These are phyloP conservation scores for Himantopus leucocephalus DNA, from an alignment of 2,113 vertebrate genomes.

Conservation along the genomic window DNA sequence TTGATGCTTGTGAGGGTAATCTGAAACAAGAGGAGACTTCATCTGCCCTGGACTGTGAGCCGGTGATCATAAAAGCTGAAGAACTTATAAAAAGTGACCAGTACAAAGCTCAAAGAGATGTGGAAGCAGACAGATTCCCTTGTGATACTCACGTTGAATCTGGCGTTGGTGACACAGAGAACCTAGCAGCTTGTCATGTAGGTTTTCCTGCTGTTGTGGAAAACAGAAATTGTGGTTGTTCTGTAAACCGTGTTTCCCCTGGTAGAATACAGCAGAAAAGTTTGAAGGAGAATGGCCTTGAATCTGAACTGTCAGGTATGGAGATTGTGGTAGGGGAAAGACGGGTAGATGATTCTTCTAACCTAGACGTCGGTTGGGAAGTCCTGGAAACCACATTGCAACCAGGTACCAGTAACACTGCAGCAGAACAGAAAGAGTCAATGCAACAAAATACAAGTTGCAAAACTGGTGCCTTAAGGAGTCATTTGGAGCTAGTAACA, in stretches of 20 bases:
- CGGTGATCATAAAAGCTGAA: background rate
- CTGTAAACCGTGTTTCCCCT: background rate
- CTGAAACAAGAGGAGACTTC: background rate
- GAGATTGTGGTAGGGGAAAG: background rate
- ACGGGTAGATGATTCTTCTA: background rate
- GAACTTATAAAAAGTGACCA: background rate
- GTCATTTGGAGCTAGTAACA: background rate
- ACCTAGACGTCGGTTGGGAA: background rate
- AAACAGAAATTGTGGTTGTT: background rate
- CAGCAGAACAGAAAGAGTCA: background rate
- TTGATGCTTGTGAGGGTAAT: background rate
- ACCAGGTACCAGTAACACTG: background rate
- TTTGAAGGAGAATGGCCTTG: background rate
- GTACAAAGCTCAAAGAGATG: background rate
- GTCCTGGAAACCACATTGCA: background rate
- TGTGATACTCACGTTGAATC: background rate
- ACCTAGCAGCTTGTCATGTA: background rate
- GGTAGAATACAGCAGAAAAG: background rate
- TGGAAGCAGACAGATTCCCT: background rate
- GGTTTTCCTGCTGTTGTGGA: constrained; percentile 4
- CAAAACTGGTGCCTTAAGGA: background rate
- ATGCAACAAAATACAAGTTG: background rate
- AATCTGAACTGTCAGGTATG: background rate
- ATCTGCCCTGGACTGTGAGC: background rate
- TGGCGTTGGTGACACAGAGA: background rate